These are phyloP conservation scores for Schizotus pectinicornis DNA, from an alignment of 2,888 invertebrate species.

Conservation along the genomic window DNA sequence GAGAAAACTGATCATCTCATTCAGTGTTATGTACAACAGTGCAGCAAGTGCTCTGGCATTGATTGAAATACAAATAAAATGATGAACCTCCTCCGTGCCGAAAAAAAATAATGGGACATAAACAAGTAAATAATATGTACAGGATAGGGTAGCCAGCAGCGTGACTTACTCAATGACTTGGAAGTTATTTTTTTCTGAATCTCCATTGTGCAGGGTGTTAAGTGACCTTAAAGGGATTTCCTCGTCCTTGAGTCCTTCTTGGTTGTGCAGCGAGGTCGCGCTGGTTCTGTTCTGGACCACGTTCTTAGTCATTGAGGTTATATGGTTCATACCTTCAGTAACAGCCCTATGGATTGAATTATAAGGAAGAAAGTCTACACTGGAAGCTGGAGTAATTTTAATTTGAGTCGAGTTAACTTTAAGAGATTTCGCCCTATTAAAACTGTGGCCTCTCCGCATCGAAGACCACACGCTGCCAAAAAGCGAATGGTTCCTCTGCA, in stretches of 20 bases:
- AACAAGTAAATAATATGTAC: not conserved
- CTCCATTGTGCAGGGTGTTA: constrained; percentile 68
- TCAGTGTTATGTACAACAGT: not conserved
- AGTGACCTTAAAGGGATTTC: constrained; percentile 83
- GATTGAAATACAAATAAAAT: not conserved
- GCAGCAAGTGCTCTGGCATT: not conserved
- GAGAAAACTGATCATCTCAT: too few species aligned
- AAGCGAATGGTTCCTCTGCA: constrained; percentile 92
- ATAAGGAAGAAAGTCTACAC: constrained; percentile 64
- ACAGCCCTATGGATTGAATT: constrained; percentile 63
- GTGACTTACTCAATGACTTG: constrained; percentile 76
- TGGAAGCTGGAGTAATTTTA: constrained; percentile 58
- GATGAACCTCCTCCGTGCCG: constrained; percentile 27
- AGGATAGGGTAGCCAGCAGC: not conserved
- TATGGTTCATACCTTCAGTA: constrained; percentile 65
- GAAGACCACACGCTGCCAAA: constrained; percentile 97
- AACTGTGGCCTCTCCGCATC: constrained; percentile 76
- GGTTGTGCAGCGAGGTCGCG: constrained; percentile 51
- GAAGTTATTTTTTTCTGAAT: constrained; percentile 70
- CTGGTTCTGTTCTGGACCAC: constrained; percentile 54
- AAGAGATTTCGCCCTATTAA: constrained; percentile 65
- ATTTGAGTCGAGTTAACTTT: constrained; percentile 64
- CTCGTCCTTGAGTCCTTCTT: constrained; percentile 59
- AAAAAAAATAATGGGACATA: constrained; percentile 2
- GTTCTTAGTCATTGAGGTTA: constrained; percentile 61